Evolutionary conservation across 2,797 vertebrate genomes (phyloP).

Genomic region (Cuculus canorus): DNA sequence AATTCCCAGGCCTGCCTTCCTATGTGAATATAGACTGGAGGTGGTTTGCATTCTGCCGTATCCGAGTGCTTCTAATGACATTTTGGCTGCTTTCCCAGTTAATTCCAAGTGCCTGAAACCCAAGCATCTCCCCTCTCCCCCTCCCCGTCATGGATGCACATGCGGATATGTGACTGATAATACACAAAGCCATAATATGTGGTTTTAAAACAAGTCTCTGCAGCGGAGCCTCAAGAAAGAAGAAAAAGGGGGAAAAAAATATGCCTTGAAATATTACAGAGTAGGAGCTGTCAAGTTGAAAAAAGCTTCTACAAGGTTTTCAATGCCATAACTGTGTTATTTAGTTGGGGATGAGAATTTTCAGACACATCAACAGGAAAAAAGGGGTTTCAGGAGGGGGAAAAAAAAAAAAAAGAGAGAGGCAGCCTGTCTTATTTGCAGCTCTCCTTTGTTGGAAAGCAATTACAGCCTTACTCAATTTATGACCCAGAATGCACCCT

Average conservation of each 20-base stretch:
- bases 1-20: conserved; percentile 61
- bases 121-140: conserved; percentile 21
- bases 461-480: conserved; percentile 78
- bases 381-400: not conserved
- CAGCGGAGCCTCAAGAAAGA: conserved; percentile 4
- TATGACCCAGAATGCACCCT: conserved; percentile 75
- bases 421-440: conserved; percentile 65
- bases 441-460: conserved; percentile 73
- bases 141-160: conserved; percentile 37
- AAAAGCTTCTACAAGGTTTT: conserved; percentile 42
- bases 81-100: conserved; percentile 73
- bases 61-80: conserved; percentile 69
- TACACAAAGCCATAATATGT: conserved; percentile 30
- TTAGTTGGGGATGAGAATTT: conserved; percentile 46
- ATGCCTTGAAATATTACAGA: conserved; percentile 49
- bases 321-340: conserved; percentile 45
- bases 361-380: conserved; percentile 43
- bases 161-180: conserved; percentile 56
- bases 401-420: not conserved
- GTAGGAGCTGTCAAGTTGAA: conserved; percentile 39
- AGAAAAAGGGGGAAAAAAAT: not conserved
- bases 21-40: conserved; percentile 59
- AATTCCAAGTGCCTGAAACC: conserved; percentile 66
- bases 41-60: conserved; percentile 49
- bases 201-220: conserved; percentile 43